Evolutionary conservation across 1,140 invertebrate species (phyloP), one percentile per base, ranked within the genome.

Genomic region (Oscheius sp.): DNA sequence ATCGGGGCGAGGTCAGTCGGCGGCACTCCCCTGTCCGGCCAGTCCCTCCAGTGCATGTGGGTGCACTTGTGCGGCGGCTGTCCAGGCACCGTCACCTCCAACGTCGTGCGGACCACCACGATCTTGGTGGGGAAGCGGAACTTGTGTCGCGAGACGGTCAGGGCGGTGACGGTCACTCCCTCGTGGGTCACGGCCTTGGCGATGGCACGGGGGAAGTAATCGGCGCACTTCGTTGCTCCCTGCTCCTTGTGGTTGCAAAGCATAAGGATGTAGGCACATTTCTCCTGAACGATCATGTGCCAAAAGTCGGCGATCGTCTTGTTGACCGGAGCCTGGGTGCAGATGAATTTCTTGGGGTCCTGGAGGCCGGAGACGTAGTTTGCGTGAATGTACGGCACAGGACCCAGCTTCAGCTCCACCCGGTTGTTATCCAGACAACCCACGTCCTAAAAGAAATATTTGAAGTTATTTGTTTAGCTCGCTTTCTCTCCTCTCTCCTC

Each of bases 11-110:
- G 18, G 38, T 74, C 77, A 32, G 58, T 64, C 1, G 28, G 23
- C 3, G 77, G 77, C 20, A 79, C 77, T 15, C 77, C 77, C 2
- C 77, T 64, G 65, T 78, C 77, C 4, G 76, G 76, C 74, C 74
- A 77, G 42, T 72, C 74, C 23, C 34, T 67, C 74, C 66, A 77
- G 13, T 69, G 67, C 45, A 38, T 32, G 32, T 77, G 75, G 23
- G 66, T 58, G 15, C 45, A 52, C 58, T 32, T 32, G 13, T 52
- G 66, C 15, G 29, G 46, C 1, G 28, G n/a, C 13, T n/a, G 45
- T 0, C 32, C 46, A 0, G 29, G 66, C 29, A 31, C 49, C 26
- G 32, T 36, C 2, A 68, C 20, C 1, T 0, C 15, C 7, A 68
- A 13, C 23, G 26, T 35, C 20, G 32, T 38, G n/a, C 38, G 31